Evolutionary conservation across 2,888 invertebrate species (phyloP), one percentile per base, ranked within the genome.

Genomic region (Aquatica leii): DNA sequence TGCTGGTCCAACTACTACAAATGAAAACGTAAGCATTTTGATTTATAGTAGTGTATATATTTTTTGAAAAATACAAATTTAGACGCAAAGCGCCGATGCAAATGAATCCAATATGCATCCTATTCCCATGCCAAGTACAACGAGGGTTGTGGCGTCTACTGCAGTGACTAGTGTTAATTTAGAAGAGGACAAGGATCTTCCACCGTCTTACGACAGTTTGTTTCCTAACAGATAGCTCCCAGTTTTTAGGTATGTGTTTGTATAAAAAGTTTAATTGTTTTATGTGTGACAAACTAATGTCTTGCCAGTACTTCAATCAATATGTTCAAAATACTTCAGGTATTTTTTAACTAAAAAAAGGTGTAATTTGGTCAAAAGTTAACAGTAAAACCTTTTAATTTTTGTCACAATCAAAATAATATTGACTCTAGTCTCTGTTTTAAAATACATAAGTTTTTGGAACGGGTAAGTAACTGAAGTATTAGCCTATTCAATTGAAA

Each of bases 151-250:
- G 24, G 24, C 4, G 4, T 24, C 24, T 24, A 12, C 81, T 1
- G 75, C 77, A 1, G 74, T 14, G 4, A 17, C 15, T 35, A 46
- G 79, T 15, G 69, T 80, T 14, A 70, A 80, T 6, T 70, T 77
- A 1, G 78, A 80, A 9, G 78, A 79, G 9, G 83, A 85, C 69
- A 86, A 86, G 71, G 86, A 86, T 77, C 74, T 85, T 59, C 86
- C 86, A 1, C 86, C 86, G 4, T 84, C 85, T 37, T 86, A 86
- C 66, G 85, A 86, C 59, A 85, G 85, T 46, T 74, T 86, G 51
- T 86, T 86, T 71, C 86, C 86, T 1, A 77, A 56, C 57, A 69
- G 72, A 69, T 69, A 73, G 61, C 43, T 41, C 21, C 11, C 2
- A 6, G 5, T 0, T 11, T 52, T 15, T 24, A 4, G 24, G 24